Evolutionary conservation across 92 coral and sea anemone genomes (phyloP).

Genomic region (Phymanthus crucifer): DNA sequence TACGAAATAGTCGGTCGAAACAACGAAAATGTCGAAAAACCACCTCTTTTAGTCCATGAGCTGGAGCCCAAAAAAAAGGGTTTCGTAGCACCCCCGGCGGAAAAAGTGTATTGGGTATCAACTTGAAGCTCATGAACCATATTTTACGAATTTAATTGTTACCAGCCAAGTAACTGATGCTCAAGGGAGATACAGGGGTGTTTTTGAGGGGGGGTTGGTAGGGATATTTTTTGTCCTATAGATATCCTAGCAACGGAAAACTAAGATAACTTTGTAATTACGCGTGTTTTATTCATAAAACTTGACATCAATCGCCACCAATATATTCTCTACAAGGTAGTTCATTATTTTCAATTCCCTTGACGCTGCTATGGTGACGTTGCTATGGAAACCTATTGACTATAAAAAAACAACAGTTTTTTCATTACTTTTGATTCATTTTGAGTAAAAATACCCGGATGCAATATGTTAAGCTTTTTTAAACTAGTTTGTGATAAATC

Average conservation of each 20-base stretch:
- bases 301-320: background rate
- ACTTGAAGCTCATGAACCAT: conserved; percentile 19
- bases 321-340: too few relatives aligned
- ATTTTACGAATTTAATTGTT: conserved; percentile 23
- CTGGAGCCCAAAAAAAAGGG: conserved; percentile 1
- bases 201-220: conserved; percentile 13
- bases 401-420: background rate
- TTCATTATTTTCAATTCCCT: background rate
- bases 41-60: conserved; percentile 25
- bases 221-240: conserved; percentile 7
- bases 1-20: too few relatives aligned
- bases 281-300: background rate
- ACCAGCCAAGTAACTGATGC: conserved; percentile 3
- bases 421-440: background rate
- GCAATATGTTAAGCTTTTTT: too few relatives aligned
- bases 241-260: background rate
- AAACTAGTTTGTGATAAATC: too few relatives aligned
- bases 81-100: conserved; percentile 33
- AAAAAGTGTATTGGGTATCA: conserved; percentile 21
- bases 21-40: too few relatives aligned
- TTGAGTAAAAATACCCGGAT: too few relatives aligned
- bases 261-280: background rate
- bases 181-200: conserved; percentile 1
- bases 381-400: background rate
- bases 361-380: conserved; percentile 18